Percentiles rank a stretch among this genome's conserved stretches.
Evolutionary conservation across 2,113 vertebrate species (phyloP).

Genomic region (Scophthalmus maximus): DNA sequence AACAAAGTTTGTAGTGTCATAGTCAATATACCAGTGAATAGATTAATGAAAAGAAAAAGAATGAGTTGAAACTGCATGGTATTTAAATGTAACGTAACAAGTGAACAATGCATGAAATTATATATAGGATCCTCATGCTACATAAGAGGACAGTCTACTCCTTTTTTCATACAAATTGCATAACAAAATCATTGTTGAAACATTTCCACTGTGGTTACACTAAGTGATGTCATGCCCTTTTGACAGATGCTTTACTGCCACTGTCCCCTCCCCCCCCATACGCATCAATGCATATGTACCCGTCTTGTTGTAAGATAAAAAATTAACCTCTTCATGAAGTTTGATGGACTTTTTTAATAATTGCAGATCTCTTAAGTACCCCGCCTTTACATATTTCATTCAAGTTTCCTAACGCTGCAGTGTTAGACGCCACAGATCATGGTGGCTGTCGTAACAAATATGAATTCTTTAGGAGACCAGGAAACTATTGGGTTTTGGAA

Average conservation of each 20-base stretch:
- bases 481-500: no score
- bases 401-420: neutral
- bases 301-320: neutral
- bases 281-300: neutral
- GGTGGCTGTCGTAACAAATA: neutral
- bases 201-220: neutral
- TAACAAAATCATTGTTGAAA: neutral
- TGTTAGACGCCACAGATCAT: neutral
- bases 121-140: no score
- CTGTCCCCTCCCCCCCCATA: neutral
- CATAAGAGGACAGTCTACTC: neutral
- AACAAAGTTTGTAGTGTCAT: neutral
- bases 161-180: neutral
- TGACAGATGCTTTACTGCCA: neutral
- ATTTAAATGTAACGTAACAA: no score
- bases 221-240: neutral
- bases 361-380: neutral
- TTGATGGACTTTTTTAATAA: conserved; percentile 16
- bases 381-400: conserved; percentile 14
- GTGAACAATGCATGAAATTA: no score
- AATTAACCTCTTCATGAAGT: neutral
- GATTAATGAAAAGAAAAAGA: neutral
- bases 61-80: neutral
- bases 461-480: neutral
- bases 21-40: neutral